Evolutionary conservation across 2,113 vertebrate species (phyloP).

Genomic region (Peromyscus leucopus): DNA sequence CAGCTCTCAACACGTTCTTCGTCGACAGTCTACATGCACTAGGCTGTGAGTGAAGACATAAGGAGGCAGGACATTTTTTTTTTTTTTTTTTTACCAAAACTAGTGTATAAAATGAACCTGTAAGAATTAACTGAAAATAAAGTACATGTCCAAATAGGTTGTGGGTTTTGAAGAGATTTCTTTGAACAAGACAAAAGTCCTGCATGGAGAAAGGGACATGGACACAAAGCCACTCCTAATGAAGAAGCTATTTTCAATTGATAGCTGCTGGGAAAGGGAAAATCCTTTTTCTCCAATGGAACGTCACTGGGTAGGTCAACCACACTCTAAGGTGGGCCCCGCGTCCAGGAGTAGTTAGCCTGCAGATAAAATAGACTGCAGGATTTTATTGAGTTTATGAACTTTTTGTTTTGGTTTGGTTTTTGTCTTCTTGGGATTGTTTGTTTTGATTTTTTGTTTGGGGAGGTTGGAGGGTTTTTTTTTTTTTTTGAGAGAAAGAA

Average conservation of each 20-base stretch:
- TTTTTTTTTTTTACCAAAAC: background rate
- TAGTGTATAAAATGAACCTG: slow-evolving; percentile 21
- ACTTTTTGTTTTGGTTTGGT: background rate
- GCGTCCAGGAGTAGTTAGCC: background rate
- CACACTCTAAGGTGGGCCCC: background rate
- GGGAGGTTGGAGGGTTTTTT: background rate
- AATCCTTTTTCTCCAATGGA: background rate
- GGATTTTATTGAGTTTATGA: background rate
- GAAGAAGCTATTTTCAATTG: background rate
- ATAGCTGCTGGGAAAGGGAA: background rate
- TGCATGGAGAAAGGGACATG: background rate
- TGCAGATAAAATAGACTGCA: background rate
- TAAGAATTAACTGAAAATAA: slow-evolving; percentile 42
- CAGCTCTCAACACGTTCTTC: background rate
- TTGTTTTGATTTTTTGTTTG: background rate
- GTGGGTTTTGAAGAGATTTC: background rate
- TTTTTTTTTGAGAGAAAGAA: background rate
- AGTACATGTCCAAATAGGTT: background rate
- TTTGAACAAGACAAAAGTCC: background rate
- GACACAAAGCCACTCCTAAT: background rate
- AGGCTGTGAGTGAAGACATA: background rate
- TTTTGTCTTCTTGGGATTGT: background rate
- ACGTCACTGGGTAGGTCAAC: background rate
- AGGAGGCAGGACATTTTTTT: background rate
- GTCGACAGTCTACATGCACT: background rate